Base-by-base conservation (phyloP, 2,888 invertebrate species). In the Drosophila ustulata region DNA sequence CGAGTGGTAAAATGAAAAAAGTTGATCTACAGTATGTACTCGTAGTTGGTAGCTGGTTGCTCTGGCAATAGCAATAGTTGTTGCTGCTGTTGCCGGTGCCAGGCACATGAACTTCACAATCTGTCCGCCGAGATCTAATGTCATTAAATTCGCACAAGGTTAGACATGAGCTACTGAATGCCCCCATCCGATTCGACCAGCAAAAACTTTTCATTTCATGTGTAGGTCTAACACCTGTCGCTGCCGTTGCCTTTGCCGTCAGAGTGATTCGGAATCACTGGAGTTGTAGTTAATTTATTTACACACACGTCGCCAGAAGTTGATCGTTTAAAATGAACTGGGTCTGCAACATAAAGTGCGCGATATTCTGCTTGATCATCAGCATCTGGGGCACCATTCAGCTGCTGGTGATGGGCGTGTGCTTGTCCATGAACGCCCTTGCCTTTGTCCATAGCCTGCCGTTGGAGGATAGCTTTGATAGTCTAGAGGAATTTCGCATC, bases 61-160 rank as follows among this genome's bases (percentile, higher is more conserved):
- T 30, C 67, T 18, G 9, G 28, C n/a, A 13, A 26, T 11, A 23
- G 26, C 46, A 0, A n/a, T 13, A 18, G 46, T 23, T 8, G 45
- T 1, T 37, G 59, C 25, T 37, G 57, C 46, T 0, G 34, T 13
- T 26, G 46, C 52, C 47, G 47, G 41, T 49, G 56, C 9, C 55
- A 47, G 58, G 58, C 55, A 69, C 70, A 71, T 83, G 79, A 83
- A 79, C 86, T 81, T 72, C 76, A 59, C 67, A 72, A 82, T 78
- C 80, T 61, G 57, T 43, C 50, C 64, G 57, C 57, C 62, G 32
- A 65, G 74, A 86, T 83, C 84, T 83, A 78, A 78, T 86, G 80
- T 76, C 86, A 76, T 82, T 80, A 77, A 82, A 82, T 70, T 76
- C 73, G 80, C 77, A 71, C 85, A 87, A 87, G 87, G 85, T 76